Base-by-base conservation (phyloP, 2,113 vertebrate species). In the Eclectus roratus region DNA sequence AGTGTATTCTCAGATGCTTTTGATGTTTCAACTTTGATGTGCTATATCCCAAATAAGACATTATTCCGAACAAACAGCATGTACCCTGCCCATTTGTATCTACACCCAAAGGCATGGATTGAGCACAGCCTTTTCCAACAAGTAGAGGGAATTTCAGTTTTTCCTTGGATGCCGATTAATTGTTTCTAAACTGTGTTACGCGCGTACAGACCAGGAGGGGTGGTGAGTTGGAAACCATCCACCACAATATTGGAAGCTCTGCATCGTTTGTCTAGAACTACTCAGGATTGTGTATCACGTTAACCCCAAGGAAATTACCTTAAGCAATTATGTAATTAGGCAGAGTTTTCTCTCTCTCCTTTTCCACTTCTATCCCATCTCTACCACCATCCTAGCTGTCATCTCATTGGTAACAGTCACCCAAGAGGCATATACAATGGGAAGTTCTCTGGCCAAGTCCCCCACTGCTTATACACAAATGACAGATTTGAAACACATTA, bases 401-500 rank as follows among this genome's bases (percentile, higher is more conserved):
- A 93, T 86, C 92, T 93, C 91, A 89, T 89, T 95, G 80, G 83
- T 76, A 69, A 86, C 65, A 43, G 80, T 55, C 73, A 85, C 83
- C 77, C 92, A 91, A 82, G 88, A 95, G 90, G 44, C 77, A 71
- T 10, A 53, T 24, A 86, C 0, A 3, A 86, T 71, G 85, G 92
- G 84, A 87, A 89, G 56, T 53, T 68, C 80, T 86, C 69, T 72
- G 55, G 92, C 90, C 83, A 82, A 96, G 56, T 56, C 73, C 90
- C 80, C 39, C 83, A 61, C 52, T 61, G 65, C 61, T 95, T 91
- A 79, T 69, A 71, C 11, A 56, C 65, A 93, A 81, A 91, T 53
- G 88, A 89, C 85, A 92, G 85, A 96, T 89, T 84, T 72, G 77
- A 96, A 96, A 93, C 65, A 86, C 52, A 81, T 89, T 79, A 81